Conservation (phyloP, 2,113 vertebrate species). For the Panurus biarmicus region DNA sequence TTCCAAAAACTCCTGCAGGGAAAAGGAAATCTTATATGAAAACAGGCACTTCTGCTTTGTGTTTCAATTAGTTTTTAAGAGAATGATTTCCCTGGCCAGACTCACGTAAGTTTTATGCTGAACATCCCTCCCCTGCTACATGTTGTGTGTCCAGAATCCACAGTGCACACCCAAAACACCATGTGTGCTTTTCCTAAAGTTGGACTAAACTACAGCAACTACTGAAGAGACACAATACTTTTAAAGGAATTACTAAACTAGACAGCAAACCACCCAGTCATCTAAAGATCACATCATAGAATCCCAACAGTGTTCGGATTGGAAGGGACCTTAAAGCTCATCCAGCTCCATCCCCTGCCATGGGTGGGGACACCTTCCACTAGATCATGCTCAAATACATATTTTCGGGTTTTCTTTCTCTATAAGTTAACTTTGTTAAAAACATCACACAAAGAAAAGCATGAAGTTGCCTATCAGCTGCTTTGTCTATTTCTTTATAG, state of each 20-base stretch:
- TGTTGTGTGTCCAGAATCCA: not conserved
- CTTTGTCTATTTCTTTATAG: not conserved
- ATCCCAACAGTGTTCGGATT: not conserved
- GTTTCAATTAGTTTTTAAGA: not conserved
- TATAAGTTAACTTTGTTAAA: not conserved
- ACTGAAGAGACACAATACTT: not conserved
- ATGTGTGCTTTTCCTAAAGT: fast-evolving
- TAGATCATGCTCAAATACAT: not conserved
- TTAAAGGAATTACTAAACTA: not conserved
- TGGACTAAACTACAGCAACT: not conserved
- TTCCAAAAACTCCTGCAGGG: not conserved
- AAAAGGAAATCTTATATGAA: not conserved
- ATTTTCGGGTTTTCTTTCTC: not conserved
- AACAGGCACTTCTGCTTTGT: not conserved
- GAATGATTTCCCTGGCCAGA: not conserved
- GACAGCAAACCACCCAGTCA: not conserved
- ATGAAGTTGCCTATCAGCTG: fast-evolving
- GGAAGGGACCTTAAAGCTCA: not conserved
- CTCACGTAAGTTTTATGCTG: too few relatives aligned
- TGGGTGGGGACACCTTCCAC: not conserved
- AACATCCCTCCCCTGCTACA: fast-evolving
- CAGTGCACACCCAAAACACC: too few relatives aligned
- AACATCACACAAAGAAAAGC: not conserved
- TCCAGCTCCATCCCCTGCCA: not conserved
- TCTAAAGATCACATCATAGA: not conserved